Percentiles rank a stretch among this genome's conserved stretches.
These are phyloP conservation scores for Smittia aterrima DNA, from an alignment of 2,888 invertebrate species.

Conservation along the genomic window DNA sequence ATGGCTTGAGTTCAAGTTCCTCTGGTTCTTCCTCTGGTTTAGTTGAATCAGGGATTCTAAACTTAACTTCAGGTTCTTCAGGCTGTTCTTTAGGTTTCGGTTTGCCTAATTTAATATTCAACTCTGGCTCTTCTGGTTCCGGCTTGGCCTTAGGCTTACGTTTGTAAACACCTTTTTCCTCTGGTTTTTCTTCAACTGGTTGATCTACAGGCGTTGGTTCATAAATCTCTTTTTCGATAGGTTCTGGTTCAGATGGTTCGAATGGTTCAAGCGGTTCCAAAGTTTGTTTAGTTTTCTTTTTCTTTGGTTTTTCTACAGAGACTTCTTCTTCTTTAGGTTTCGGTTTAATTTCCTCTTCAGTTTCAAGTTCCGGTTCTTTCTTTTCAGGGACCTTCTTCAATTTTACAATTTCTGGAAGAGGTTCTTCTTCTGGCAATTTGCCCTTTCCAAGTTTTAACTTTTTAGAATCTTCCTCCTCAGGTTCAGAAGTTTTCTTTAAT, in stretches of 20 bases:
- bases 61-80: slow-evolving; percentile 44
- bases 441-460: slow-evolving; percentile 57
- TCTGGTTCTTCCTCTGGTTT: slow-evolving; percentile 46
- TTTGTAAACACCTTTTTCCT: slow-evolving; percentile 44
- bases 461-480: slow-evolving; percentile 35
- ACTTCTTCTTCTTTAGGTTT: slow-evolving; percentile 49
- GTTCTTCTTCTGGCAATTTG: slow-evolving; percentile 53
- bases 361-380: slow-evolving; percentile 46
- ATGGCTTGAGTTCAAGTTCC: slow-evolving; percentile 47
- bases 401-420: slow-evolving; percentile 53
- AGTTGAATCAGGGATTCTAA: slow-evolving; percentile 33
- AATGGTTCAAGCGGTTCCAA: slow-evolving; percentile 48
- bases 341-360: slow-evolving; percentile 48
- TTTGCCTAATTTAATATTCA: slow-evolving; percentile 48
- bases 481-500: slow-evolving; percentile 31
- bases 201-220: slow-evolving; percentile 47
- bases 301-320: slow-evolving; percentile 51
- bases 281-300: slow-evolving; percentile 47
- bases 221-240: slow-evolving; percentile 51
- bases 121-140: slow-evolving; percentile 47
- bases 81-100: slow-evolving; percentile 48
- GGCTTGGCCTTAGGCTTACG: slow-evolving; percentile 43
- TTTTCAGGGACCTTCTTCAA: slow-evolving; percentile 58
- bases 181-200: slow-evolving; percentile 44
- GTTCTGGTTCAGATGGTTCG: slow-evolving; percentile 51